phyloP scores from a whole-genome alignment of 2,888 invertebrate species.

The Aelia acuminata region DNA sequence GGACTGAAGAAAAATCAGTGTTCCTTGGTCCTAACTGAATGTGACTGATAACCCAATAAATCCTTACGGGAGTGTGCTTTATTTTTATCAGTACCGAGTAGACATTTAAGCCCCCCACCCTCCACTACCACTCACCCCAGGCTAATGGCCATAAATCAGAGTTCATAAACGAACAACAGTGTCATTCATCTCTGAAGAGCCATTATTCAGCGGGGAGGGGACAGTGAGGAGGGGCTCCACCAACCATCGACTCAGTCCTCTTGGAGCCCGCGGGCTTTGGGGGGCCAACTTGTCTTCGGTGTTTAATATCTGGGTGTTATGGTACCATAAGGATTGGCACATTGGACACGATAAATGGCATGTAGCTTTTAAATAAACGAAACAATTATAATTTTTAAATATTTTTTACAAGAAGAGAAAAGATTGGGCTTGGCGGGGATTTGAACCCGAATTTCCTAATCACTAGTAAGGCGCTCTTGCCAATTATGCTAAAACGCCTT shows the following conservation, averaged over 20 bases:
- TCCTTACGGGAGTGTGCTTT: not conserved
- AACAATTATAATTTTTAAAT: no score
- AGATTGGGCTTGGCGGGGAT: no score
- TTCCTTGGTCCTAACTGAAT: not conserved
- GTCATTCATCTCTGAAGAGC: constrained; percentile 47
- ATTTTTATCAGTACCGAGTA: not conserved
- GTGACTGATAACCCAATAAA: constrained; percentile 1
- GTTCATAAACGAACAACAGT: constrained; percentile 53
- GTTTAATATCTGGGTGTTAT: not conserved
- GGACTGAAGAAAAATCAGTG: not conserved
- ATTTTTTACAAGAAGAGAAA: no score
- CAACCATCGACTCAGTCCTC: not conserved
- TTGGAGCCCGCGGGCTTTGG: not conserved
- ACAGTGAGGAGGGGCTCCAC: not conserved
- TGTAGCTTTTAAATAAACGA: no score
- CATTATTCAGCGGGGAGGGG: constrained; percentile 47
- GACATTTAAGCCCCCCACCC: constrained; percentile 4
- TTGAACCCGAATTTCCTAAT: no score
- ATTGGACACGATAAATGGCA: no score
- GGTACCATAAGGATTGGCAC: no score
- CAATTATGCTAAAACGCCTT: no score
- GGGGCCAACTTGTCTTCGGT: not conserved
- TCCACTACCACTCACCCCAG: no score
- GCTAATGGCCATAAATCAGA: constrained; percentile 54
- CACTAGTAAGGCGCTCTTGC: no score